A percentile compares a stretch with the other conserved stretches of the same genome.
phyloP scores from a whole-genome alignment of 1,140 invertebrate genomes.

The Macrotrachela quadricornifera region DNA sequence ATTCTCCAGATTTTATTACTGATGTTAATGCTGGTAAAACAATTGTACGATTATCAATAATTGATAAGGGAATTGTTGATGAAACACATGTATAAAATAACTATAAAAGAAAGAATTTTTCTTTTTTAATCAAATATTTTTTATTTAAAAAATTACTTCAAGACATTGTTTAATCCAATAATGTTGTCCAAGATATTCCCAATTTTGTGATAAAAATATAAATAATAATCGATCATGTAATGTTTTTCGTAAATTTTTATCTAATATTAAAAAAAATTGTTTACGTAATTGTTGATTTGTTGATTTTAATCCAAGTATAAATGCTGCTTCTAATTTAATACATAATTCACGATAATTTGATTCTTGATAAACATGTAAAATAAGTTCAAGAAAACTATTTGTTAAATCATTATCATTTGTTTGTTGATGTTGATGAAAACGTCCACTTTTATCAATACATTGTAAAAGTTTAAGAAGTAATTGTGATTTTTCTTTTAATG shows the following conservation, averaged over 20 bases:
- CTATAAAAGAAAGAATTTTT: neutral
- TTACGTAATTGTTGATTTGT: slow-evolving; percentile 62
- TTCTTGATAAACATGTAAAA: slow-evolving; percentile 56
- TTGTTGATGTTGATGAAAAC: slow-evolving; percentile 56
- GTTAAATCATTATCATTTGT: slow-evolving; percentile 70
- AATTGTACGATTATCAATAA: no score
- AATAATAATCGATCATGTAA: slow-evolving; percentile 72
- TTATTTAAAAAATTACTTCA: slow-evolving; percentile 39
- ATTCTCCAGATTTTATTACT: no score
- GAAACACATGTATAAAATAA: neutral
- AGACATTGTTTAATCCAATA: slow-evolving; percentile 96
- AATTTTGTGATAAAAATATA: slow-evolving; percentile 80
- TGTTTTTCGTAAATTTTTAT: slow-evolving; percentile 54
- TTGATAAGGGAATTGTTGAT: no score
- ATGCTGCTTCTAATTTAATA: slow-evolving; percentile 78
- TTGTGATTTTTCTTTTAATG: slow-evolving; percentile 70
- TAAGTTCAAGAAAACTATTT: slow-evolving; percentile 34
- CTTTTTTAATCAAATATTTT: no score
- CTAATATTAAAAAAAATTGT: slow-evolving; percentile 85
- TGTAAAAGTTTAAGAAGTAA: slow-evolving; percentile 74
- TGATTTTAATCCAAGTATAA: slow-evolving; percentile 56
- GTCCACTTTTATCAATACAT: slow-evolving; percentile 75
- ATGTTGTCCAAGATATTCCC: slow-evolving; percentile 80
- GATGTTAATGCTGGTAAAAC: no score
- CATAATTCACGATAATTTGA: slow-evolving; percentile 60